phyloP scores from a whole-genome alignment of 2,113 vertebrate genomes.

The Rynchops niger region DNA sequence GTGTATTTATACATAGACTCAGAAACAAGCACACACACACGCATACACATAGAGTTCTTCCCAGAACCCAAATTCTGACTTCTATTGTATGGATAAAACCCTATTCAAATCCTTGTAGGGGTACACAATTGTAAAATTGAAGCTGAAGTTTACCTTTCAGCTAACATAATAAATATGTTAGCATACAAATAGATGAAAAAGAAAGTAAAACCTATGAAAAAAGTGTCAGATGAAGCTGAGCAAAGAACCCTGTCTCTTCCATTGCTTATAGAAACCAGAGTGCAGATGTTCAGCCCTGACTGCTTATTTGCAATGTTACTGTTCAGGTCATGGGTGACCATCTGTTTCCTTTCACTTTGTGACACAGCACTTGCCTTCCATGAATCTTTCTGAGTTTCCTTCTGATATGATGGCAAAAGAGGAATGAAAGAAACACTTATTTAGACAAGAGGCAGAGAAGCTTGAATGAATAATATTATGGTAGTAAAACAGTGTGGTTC shows the following conservation, averaged over 20 bases:
- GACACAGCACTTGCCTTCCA: slow-evolving; percentile 51
- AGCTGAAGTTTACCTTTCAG: neutral
- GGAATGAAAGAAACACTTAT: slow-evolving; percentile 45
- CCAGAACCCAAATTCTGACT: neutral
- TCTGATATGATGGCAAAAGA: slow-evolving; percentile 43
- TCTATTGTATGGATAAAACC: neutral
- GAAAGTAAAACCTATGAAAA: neutral
- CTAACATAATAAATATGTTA: neutral
- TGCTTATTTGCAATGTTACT: slow-evolving; percentile 41
- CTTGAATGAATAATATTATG: slow-evolving; percentile 49
- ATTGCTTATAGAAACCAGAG: neutral
- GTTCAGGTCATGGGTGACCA: slow-evolving; percentile 56
- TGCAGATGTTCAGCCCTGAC: slow-evolving; percentile 46
- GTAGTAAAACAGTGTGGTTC: slow-evolving; percentile 22
- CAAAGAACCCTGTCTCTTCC: neutral
- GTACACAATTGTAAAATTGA: neutral
- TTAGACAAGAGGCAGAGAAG: slow-evolving; percentile 39
- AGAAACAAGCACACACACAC: neutral
- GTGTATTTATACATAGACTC: neutral
- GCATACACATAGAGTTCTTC: neutral
- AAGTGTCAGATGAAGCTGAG: neutral
- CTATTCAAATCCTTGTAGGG: neutral
- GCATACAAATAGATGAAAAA: neutral
- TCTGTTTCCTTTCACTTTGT: slow-evolving; percentile 54
- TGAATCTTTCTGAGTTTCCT: slow-evolving; percentile 43